Evolutionary conservation across 2,113 vertebrate genomes (phyloP).

Genomic region (Heterotilapia buettikoferi): DNA sequence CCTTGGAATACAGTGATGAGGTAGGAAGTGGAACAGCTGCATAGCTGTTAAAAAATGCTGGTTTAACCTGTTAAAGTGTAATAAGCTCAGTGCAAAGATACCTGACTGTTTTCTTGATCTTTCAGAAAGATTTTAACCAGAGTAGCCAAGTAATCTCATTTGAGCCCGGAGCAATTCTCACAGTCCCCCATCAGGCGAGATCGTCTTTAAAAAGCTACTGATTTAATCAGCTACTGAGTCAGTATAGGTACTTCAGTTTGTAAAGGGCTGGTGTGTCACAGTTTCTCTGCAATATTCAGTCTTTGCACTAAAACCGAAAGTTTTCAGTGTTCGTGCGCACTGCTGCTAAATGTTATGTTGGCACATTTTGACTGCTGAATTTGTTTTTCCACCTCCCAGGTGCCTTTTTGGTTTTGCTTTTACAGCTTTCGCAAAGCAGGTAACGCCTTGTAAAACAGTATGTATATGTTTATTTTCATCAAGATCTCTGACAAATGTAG

Average conservation of each 20-base stretch:
- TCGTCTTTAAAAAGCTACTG: not conserved
- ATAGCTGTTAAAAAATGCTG: not conserved
- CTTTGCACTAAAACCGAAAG: not conserved
- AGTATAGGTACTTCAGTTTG: not conserved
- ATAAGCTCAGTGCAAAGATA: not conserved
- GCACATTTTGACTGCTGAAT: not conserved
- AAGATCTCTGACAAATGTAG: not conserved
- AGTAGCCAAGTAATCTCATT: not conserved
- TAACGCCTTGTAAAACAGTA: not conserved
- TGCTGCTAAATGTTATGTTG: not conserved
- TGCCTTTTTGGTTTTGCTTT: not conserved
- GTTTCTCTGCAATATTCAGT: not conserved
- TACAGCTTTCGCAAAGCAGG: not conserved
- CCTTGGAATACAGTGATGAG: not conserved
- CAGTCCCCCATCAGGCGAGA: not conserved
- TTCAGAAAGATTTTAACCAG: not conserved
- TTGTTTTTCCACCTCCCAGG: not conserved
- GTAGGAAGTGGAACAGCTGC: not conserved
- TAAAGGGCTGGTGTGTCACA: not conserved
- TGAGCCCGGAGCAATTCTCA: not conserved
- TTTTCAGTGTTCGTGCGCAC: not conserved
- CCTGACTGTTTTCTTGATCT: not conserved
- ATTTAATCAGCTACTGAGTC: not conserved
- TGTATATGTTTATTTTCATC: not conserved
- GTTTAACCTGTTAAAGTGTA: not conserved